Evolutionary conservation across 2,113 vertebrate genomes (phyloP), one percentile per base, ranked within the genome.

Genomic region (Nipponia nippon): DNA sequence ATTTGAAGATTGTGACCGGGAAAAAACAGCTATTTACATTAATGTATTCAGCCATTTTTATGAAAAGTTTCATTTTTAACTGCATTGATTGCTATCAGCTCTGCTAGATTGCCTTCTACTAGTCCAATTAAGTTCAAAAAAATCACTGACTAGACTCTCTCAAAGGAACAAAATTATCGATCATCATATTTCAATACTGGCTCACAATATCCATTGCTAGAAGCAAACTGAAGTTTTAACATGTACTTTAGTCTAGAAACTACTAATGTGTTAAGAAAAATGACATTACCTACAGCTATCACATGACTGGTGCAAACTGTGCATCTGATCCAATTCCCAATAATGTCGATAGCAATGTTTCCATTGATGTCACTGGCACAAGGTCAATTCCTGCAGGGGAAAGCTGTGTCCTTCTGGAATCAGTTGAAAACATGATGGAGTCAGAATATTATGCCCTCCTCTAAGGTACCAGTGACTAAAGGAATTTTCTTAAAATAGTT

Each of bases 21-120:
- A 86, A 92, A 84, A 93, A 52, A 8, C 6, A 86, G 58, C 71
- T 90, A 94, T 96, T 95, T 95, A 93, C 86, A 91, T 83, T 90
- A 95, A 97, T 88, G 83, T 86, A 72, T 95, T 96, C 75, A 56
- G 62, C 58, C 76, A 96, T 90, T 97, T 94, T 85, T 83, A 85
- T 95, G n/a, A 49, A 67, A 91, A 55, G 66, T 97, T 97, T 96
- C 76, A 75, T 87, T 89, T 95, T 94, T 96, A 97, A 96, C 93
- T 93, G 59, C 69, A 96, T 95, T 97, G 96, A 97, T 97, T 97
- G 87, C 92, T 97, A 82, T 94, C 88, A 94, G 72, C 77, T 94
- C 85, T 93, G 52, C 83, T 97, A 70, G 84, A 90, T 97, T 96
- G 91, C 93, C 58, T 91, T 92, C 85, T 91, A 70, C 49, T 86